Conservation (phyloP, 2,797 vertebrate genomes). For the Falco peregrinus region DNA sequence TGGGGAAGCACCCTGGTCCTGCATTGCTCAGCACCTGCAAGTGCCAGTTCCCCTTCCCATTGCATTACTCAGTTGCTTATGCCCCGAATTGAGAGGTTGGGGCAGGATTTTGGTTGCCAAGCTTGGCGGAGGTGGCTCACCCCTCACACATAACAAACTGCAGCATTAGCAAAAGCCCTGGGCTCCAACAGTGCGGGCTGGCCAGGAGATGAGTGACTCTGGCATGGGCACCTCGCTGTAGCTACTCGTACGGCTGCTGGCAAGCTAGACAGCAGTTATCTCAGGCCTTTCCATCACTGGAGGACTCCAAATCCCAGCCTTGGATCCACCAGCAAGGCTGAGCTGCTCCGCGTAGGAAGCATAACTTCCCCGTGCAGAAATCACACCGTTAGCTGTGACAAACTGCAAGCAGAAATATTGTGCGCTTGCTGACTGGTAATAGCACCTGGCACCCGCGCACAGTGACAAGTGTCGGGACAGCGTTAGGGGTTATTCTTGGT, state of each 20-base stretch:
- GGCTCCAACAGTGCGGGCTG: neutral
- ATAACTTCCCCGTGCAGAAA: fast-evolving
- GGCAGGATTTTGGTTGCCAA: neutral
- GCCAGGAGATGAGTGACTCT: neutral
- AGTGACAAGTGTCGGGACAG: neutral
- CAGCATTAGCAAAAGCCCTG: fast-evolving
- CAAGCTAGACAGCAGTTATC: too few species aligned
- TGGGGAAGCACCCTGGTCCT: neutral
- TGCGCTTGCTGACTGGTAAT: neutral
- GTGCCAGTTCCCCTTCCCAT: neutral
- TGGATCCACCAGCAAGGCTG: neutral
- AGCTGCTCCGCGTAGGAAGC: neutral
- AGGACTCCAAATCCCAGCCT: neutral
- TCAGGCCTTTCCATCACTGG: neutral
- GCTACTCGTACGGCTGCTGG: neutral
- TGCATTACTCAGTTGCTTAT: fast-evolving
- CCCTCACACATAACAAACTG: fast-evolving
- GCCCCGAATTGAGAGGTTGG: neutral
- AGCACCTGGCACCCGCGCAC: fast-evolving
- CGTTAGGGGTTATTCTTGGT: neutral
- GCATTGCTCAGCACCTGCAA: fast-evolving
- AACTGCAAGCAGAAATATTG: neutral
- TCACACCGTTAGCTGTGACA: fast-evolving
- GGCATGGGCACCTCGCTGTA: neutral
- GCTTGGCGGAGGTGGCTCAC: neutral